Conservation (phyloP, 2,113 vertebrate genomes). For the Carassius carassius region DNA sequence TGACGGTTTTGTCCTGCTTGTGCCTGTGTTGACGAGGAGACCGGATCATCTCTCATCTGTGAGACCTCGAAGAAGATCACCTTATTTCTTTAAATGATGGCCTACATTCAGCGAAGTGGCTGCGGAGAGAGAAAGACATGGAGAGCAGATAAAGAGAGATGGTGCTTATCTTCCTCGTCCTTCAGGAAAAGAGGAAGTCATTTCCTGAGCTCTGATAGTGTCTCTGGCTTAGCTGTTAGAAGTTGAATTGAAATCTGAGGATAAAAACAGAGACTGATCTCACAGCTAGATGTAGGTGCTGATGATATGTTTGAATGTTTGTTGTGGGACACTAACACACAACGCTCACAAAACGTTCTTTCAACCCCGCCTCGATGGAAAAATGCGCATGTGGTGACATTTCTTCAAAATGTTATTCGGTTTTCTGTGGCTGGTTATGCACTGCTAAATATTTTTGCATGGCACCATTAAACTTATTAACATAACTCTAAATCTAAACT, state of each 20-base stretch:
- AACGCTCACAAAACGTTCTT: background rate
- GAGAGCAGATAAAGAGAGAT: conserved; percentile 45
- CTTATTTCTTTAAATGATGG: conserved; percentile 61
- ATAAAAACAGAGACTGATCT: background rate
- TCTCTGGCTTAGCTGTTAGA: conserved; percentile 47
- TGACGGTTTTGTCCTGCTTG: conserved; percentile 12
- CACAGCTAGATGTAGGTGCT: background rate
- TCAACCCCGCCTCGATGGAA: background rate
- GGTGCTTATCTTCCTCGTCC: conserved; percentile 64
- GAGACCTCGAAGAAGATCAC: conserved; percentile 63
- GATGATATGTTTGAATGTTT: conserved; percentile 15
- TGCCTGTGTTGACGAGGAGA: conserved; percentile 7
- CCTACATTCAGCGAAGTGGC: conserved; percentile 69
- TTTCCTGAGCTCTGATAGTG: conserved; percentile 66
- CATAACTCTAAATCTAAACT: too few relatives aligned
- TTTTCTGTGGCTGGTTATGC: background rate
- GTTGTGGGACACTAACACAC: background rate
- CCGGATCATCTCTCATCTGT: conserved; percentile 28
- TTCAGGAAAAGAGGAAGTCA: conserved; percentile 66
- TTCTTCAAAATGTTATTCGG: background rate
- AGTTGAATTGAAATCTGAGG: conserved; percentile 54
- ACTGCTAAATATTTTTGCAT: too few relatives aligned
- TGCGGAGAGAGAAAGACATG: conserved; percentile 55
- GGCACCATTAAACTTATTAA: too few relatives aligned
- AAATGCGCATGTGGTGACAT: background rate